Evolutionary conservation across 1,140 invertebrate species (phyloP).

Genomic region (Drosophila saltans): DNA sequence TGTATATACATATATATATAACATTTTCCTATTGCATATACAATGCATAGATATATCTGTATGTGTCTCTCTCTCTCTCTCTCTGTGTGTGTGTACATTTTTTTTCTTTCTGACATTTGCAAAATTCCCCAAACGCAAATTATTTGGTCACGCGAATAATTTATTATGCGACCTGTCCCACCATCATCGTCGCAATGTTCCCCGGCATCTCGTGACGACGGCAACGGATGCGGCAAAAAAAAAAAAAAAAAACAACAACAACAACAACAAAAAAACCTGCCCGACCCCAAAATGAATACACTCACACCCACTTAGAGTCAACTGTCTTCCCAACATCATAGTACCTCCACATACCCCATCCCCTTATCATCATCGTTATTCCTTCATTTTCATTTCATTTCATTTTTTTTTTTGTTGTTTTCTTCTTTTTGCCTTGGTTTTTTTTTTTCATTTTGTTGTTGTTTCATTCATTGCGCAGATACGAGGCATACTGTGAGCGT

Average conservation of each 20-base stretch:
- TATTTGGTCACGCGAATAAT: conserved; percentile 81
- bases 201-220: conserved; percentile 65
- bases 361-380: conserved; percentile 5
- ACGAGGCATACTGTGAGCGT: conserved; percentile 43
- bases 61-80: background rate
- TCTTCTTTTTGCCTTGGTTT: conserved; percentile 28
- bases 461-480: conserved; percentile 70
- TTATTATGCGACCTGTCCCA: conserved; percentile 73
- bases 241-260: conserved; percentile 26
- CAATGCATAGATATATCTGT: background rate
- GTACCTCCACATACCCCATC: conserved; percentile 2
- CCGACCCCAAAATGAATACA: conserved; percentile 20
- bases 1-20: background rate
- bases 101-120: conserved; percentile 40
- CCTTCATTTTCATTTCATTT: conserved; percentile 7
- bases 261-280: conserved; percentile 43
- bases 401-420: conserved; percentile 11
- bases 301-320: conserved; percentile 17
- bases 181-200: conserved; percentile 1
- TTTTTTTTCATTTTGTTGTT: conserved; percentile 41
- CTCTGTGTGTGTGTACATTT: background rate
- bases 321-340: background rate
- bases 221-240: conserved; percentile 58
- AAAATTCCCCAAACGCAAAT: conserved; percentile 69
- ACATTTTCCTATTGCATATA: background rate